A percentile compares a stretch with the other conserved stretches of the same genome.
Evolutionary conservation across 2,113 vertebrate genomes (phyloP).

Genomic region (Chauna torquata): DNA sequence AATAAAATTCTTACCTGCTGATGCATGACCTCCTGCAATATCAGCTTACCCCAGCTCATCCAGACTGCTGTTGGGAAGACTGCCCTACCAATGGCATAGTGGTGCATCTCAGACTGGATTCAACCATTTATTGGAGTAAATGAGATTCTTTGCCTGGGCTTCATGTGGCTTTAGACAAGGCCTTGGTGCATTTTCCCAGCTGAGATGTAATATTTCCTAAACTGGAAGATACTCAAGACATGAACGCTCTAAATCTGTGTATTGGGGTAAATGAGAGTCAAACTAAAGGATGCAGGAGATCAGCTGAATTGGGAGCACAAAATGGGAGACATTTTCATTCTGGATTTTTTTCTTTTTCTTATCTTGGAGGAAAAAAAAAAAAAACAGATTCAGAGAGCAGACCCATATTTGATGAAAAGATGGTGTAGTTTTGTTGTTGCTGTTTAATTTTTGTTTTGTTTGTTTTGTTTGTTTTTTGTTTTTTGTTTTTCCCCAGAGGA

Average conservation of each 20-base stretch:
- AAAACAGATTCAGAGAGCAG: not conserved
- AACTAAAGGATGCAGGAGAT: not conserved
- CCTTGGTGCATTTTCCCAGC: not conserved
- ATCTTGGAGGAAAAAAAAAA: not conserved
- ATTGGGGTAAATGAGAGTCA: not conserved
- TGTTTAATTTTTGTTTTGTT: fast-evolving
- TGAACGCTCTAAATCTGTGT: not conserved
- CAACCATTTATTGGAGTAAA: not conserved
- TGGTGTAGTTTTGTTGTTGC: not conserved
- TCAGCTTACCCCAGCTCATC: not conserved
- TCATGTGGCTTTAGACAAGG: not conserved
- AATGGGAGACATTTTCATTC: not conserved
- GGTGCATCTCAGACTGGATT: not conserved
- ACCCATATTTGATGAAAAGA: not conserved
- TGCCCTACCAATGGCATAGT: not conserved
- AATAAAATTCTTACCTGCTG: slow-evolving; percentile 12
- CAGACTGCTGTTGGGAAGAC: not conserved
- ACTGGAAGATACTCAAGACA: not conserved
- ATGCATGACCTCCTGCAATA: not conserved
- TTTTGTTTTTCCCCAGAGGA: not conserved
- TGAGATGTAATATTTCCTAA: not conserved
- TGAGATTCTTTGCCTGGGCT: not conserved
- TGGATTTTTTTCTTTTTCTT: not conserved
- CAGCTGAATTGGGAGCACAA: not conserved
- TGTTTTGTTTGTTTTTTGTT: fast-evolving